Base-by-base conservation (phyloP, 2,113 vertebrate genomes). In the Coracopsis vasa region DNA sequence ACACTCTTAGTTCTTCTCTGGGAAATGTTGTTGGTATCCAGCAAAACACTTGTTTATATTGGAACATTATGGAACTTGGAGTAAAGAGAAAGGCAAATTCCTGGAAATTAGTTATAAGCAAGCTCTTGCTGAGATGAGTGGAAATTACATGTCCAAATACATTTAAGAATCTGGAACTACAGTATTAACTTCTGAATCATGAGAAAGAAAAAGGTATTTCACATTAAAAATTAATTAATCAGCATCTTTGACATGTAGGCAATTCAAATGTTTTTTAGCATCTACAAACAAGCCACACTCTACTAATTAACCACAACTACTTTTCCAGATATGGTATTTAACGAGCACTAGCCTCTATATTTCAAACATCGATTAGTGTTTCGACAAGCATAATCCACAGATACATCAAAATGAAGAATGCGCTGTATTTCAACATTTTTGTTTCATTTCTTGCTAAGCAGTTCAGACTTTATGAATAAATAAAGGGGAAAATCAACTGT, bases 271-370 rank as follows among this genome's bases (percentile, higher is more conserved):
- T 7, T 79, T 92, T 75, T 88, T 87, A 92, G 24, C 44, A 83
- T 39, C 45, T 14, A 67, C 70, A 94, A 97, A 93, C 87, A 94
- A 75, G 78, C 89, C 58, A 65, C 28, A 71, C 42, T 94, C 86
- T 70, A 47, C 78, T 80, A 92, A 91, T 95, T 95, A 97, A 66
- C 50, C 70, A 67, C 37, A 70, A 66, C 41, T 66, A 13, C 37
- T 65, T 47, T 51, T 51, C 15, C 56, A 77, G 69, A 91, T 80
- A 56, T 83, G 64, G 58, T 81, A 65, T 83, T 90, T 96, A 80
- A 96, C 71, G 33, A 90, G 70, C 37, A 75, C 16, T 83, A 27
- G 25, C 44, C 61, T 78, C 64, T 62, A 88, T 83, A 82, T 73
- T 69, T 77, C 77, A 92, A 88, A 70, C 66, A 65, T 10, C 1